A percentile compares a stretch with the other conserved stretches of the same genome.
Evolutionary conservation across 2,113 vertebrate species (phyloP).

Genomic region (Cinclus mexicanus): DNA sequence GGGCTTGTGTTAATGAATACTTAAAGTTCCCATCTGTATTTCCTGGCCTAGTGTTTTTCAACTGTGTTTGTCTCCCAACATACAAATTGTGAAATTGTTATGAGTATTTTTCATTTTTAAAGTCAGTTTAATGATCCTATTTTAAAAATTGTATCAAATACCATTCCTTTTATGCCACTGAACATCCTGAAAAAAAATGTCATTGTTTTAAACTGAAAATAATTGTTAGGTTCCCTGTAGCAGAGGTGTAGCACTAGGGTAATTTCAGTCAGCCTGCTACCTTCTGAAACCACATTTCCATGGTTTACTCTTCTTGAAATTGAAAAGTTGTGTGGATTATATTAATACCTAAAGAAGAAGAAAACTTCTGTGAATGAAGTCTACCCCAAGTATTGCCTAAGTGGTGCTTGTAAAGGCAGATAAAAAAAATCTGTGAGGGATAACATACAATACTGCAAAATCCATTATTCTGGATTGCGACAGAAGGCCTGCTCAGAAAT

Average conservation of each 20-base stretch:
- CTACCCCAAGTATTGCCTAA: not conserved
- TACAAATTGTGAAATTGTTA: not conserved
- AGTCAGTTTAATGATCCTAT: not conserved
- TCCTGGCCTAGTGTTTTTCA: not conserved
- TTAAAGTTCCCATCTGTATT: not conserved
- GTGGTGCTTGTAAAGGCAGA: not conserved
- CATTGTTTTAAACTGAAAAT: slow-evolving; percentile 10
- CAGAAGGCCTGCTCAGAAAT: not conserved
- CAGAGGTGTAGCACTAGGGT: not conserved
- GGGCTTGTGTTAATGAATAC: not conserved
- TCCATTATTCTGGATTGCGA: not conserved
- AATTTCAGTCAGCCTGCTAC: not conserved
- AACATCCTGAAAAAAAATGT: not conserved
- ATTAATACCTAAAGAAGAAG: not conserved
- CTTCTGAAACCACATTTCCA: not conserved
- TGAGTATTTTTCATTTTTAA: not conserved
- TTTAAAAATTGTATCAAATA: not conserved
- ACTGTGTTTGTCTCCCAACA: not conserved
- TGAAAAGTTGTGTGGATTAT: not conserved
- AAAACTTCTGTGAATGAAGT: not conserved
- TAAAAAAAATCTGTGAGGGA: not conserved
- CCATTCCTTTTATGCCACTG: not conserved
- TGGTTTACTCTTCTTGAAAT: not conserved
- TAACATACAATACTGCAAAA: not conserved
- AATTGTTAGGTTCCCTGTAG: not conserved